Conservation (phyloP, 2,888 invertebrate species). For the Clanis bilineata region DNA sequence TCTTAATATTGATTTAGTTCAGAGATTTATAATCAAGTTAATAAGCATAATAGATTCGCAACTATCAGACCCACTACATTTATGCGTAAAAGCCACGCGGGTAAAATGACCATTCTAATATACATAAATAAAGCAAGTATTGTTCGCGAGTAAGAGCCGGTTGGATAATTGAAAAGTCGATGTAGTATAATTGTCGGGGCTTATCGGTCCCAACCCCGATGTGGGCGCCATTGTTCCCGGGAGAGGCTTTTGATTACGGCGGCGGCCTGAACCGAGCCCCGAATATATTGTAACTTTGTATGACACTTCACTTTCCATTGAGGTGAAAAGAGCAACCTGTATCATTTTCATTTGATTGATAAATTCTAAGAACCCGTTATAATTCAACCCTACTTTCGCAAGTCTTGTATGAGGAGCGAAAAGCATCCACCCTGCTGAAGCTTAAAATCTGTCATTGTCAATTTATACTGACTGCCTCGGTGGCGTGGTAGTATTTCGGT, state of each 20-base stretch:
- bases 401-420: neutral
- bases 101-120: conserved; percentile 78
- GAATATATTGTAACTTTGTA: conserved; percentile 77
- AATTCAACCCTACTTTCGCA: conserved; percentile 1
- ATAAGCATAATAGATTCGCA: neutral
- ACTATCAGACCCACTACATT: conserved; percentile 1
- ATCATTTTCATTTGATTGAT: conserved; percentile 42
- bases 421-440: neutral
- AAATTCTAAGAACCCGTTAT: conserved; percentile 10
- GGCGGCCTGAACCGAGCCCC: conserved; percentile 63
- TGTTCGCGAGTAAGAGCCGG: conserved; percentile 73
- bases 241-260: conserved; percentile 80
- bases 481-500: too few species aligned
- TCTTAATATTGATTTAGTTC: too few species aligned
- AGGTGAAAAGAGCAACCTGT: conserved; percentile 66
- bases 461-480: too few species aligned
- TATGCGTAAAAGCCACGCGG: conserved; percentile 54
- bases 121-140: conserved; percentile 78
- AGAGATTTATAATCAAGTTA: neutral
- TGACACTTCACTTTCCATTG: conserved; percentile 75
- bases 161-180: conserved; percentile 82
- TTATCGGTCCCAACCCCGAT: conserved; percentile 77
- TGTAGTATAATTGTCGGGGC: conserved; percentile 81
- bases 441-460: neutral
- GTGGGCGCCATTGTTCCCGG: conserved; percentile 80